Conservation (phyloP, 2,797 vertebrate species). For the Vipera latastei region DNA sequence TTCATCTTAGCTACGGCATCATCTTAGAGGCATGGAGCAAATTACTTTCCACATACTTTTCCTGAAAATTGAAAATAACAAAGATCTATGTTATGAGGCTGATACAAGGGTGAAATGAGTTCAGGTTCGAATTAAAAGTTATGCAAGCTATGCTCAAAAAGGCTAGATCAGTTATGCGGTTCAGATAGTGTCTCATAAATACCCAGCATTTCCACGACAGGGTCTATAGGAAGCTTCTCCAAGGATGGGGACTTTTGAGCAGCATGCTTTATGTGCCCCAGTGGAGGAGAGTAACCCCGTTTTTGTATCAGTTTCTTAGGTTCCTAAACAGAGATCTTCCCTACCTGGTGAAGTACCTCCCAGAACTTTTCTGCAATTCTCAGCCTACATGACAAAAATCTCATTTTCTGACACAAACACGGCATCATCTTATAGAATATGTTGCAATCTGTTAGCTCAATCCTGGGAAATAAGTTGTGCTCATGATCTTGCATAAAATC, state of each 20-base stretch:
- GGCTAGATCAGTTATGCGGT: neutral
- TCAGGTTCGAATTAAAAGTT: neutral
- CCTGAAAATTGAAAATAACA: conserved; percentile 1
- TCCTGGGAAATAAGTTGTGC: neutral
- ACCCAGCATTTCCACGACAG: neutral
- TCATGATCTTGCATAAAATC: neutral
- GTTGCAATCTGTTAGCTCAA: neutral
- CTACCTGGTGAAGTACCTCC: neutral
- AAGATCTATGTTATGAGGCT: neutral
- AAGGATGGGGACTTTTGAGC: neutral
- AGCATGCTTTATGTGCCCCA: neutral
- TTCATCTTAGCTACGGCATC: neutral
- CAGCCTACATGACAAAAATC: neutral
- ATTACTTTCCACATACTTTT: neutral
- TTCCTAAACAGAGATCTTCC: neutral
- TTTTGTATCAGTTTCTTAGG: neutral
- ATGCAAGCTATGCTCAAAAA: neutral
- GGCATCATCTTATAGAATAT: neutral
- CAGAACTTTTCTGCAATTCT: neutral
- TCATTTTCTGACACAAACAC: neutral
- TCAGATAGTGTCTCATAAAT: neutral
- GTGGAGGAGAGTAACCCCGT: too few relatives aligned
- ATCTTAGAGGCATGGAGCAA: neutral
- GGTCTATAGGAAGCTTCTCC: neutral
- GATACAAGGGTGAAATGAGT: neutral